A percentile compares a stretch with the other conserved stretches of the same genome.
Conservation (phyloP, 2,888 invertebrate species). For the Hirudinaria manillensis region DNA sequence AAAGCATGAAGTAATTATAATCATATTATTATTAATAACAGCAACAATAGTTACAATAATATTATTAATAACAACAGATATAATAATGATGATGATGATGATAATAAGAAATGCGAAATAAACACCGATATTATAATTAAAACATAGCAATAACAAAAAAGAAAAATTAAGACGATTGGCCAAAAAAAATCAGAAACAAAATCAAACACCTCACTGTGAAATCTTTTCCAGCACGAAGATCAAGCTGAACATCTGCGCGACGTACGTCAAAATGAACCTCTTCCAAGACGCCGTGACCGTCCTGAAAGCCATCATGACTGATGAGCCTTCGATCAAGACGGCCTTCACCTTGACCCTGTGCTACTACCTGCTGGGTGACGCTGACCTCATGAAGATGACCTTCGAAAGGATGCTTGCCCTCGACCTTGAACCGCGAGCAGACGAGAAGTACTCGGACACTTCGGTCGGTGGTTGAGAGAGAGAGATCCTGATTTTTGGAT, state of each 20-base stretch:
- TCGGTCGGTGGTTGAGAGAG: neutral
- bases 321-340: slow-evolving; percentile 79
- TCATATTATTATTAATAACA: too few relatives aligned
- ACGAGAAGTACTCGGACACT: slow-evolving; percentile 62
- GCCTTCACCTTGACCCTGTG: slow-evolving; percentile 76
- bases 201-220: neutral
- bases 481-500: neutral
- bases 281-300: slow-evolving; percentile 91
- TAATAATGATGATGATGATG: neutral
- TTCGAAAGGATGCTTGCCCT: slow-evolving; percentile 84
- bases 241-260: slow-evolving; percentile 92
- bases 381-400: slow-evolving; percentile 84
- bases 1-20: slow-evolving; percentile 69
- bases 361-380: slow-evolving; percentile 65
- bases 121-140: neutral
- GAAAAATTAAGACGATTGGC: too few relatives aligned
- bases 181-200: too few relatives aligned
- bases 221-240: slow-evolving; percentile 71
- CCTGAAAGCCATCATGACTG: slow-evolving; percentile 96
- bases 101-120: neutral
- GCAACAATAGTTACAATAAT: too few relatives aligned
- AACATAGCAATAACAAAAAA: too few relatives aligned
- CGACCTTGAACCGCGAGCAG: slow-evolving; percentile 70
- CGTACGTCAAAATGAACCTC: slow-evolving; percentile 90
- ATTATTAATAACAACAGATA: neutral